A percentile compares a stretch with the other conserved stretches of the same genome.
These are phyloP conservation scores for Muscicapa striata DNA, from an alignment of 2,797 vertebrate species.

Conservation along the genomic window DNA sequence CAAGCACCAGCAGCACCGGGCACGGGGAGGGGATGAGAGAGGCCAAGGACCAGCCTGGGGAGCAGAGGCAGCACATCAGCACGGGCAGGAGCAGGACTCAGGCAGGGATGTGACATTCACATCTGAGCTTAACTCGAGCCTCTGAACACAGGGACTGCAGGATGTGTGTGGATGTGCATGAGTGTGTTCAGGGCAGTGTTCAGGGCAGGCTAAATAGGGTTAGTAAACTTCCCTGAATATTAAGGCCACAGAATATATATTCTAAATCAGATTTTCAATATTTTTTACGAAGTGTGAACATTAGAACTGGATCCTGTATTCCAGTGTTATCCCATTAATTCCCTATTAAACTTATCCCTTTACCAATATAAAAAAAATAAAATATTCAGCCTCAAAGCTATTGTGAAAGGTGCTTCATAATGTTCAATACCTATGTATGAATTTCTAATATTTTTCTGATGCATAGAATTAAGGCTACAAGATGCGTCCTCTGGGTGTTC, in stretches of 20 bases:
- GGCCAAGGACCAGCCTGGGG: too few species aligned
- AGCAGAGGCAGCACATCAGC: neutral
- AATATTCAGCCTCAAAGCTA: neutral
- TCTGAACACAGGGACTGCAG: accelerated
- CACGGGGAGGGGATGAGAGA: accelerated
- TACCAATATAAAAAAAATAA: neutral
- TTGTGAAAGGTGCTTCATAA: neutral
- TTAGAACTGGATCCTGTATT: neutral
- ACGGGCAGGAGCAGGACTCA: neutral
- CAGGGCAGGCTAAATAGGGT: too few species aligned
- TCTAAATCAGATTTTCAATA: neutral
- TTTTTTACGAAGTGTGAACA: neutral
- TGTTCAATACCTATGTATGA: neutral
- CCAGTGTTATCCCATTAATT: neutral
- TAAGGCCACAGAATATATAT: neutral
- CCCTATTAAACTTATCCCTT: neutral
- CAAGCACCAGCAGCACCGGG: accelerated
- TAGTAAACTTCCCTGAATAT: too few species aligned
- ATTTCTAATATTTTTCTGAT: neutral
- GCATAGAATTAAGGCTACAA: neutral
- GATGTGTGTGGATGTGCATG: too few species aligned
- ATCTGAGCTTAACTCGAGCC: neutral
- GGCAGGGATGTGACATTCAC: neutral
- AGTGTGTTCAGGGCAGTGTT: too few species aligned
- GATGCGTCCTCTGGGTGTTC: neutral